Evolutionary conservation across 2,113 vertebrate genomes (phyloP), one percentile per base, ranked within the genome.

Genomic region (Vanacampus margaritifer): DNA sequence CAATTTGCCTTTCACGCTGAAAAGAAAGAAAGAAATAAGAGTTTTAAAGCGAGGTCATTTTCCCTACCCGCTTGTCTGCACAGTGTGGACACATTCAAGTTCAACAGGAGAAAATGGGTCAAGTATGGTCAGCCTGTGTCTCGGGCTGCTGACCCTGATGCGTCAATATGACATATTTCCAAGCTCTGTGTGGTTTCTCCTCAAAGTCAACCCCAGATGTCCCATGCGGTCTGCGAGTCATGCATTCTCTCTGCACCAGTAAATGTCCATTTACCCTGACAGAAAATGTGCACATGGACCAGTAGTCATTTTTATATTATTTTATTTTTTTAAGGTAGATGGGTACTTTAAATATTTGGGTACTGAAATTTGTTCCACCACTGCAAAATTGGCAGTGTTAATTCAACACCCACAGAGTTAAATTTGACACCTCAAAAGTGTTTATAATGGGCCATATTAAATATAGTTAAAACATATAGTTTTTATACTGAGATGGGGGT

Each of bases 151-250:
- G 56, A 28, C 56, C 32, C 56, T 21, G 56, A 58, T 58, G 32
- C 32, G 17, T 58, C 56, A 56, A 56, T 14, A 32, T 58, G 56
- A 58, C 56, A 58, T 58, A 58, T 58, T 32, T 58, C 17, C 56
- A 58, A 21, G 51, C 24, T 13, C 23, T 26, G 12, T 54, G 51
- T 54, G 3, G 56, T 6, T 58, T 58, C 56, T 19, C 56, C 32
- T 58, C 56, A 56, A 56, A 58, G 35, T 60, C 10, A 19, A 60
- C 35, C 57, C 10, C 19, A 60, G 17, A 60, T 12, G 21, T 60
- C 57, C 57, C 57, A 60, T 8, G 32, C 5, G 32, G 35, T n/a
- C 19, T 37, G 1, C 21, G 35, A n/a, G 19, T 36, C 10, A 60
- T 21, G 57, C 9, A 37, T 28, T n/a, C 32, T 60, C 35, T 37